Percentiles rank a stretch among this genome's conserved stretches.
Conservation (phyloP, 2,888 invertebrate genomes). For the Meiosimyza platycephala region DNA sequence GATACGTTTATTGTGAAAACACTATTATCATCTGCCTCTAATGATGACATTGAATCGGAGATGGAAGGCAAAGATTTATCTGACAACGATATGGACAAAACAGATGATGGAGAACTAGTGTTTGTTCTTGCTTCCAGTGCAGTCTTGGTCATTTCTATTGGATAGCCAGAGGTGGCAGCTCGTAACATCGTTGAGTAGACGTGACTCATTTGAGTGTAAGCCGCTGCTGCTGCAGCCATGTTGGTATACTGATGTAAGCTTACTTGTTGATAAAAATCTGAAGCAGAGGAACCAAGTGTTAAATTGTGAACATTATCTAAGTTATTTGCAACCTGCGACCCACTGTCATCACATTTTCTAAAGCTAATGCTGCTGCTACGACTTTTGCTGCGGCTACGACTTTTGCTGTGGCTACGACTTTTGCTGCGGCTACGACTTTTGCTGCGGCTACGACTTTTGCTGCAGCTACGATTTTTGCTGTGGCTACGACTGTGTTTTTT, state of each 20-base stretch:
- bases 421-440: constrained; percentile 37
- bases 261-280: constrained; percentile 39
- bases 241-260: background rate
- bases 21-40: constrained; percentile 44
- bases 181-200: constrained; percentile 32
- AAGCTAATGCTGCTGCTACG: background rate
- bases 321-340: too few species aligned
- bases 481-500: constrained; percentile 17
- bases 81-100: constrained; percentile 41
- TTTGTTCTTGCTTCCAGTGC: constrained; percentile 23
- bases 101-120: constrained; percentile 26
- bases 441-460: constrained; percentile 18
- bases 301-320: too few species aligned
- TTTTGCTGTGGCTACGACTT: constrained; percentile 39
- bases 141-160: constrained; percentile 1
- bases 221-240: constrained; percentile 45
- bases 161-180: constrained; percentile 9
- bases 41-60: constrained; percentile 36
- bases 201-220: constrained; percentile 48
- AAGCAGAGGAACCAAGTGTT: too few species aligned
- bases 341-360: background rate
- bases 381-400: constrained; percentile 31
- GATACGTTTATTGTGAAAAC: constrained; percentile 53
- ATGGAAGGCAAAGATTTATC: constrained; percentile 35
- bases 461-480: constrained; percentile 2